Percentiles rank a stretch among this genome's conserved stretches.
These are phyloP conservation scores for Drosophila sp. DNA, from an alignment of 1,140 invertebrate genomes.

Conservation along the genomic window DNA sequence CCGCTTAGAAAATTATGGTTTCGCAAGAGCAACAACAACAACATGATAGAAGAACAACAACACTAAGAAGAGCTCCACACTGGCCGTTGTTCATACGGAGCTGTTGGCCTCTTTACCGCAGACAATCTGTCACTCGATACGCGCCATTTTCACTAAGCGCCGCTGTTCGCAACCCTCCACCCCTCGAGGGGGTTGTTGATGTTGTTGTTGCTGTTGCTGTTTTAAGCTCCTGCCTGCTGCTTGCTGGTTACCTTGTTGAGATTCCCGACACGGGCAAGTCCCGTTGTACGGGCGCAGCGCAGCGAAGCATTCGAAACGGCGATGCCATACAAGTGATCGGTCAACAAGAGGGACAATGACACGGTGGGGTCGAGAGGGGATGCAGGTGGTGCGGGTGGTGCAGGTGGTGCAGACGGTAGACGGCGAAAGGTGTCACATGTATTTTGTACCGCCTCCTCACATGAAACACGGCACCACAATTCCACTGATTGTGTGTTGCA, in stretches of 20 bases:
- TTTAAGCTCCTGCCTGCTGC: slow-evolving; percentile 55
- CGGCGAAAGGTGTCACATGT: slow-evolving; percentile 40
- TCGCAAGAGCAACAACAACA: slow-evolving; percentile 50
- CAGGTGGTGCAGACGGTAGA: slow-evolving; percentile 1
- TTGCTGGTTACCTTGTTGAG: slow-evolving; percentile 66
- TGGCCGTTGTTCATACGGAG: slow-evolving; percentile 2
- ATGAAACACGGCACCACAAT: slow-evolving; percentile 7
- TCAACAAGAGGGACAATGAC: neutral
- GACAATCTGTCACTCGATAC: slow-evolving; percentile 82
- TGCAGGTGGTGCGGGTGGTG: neutral
- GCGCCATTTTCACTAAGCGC: slow-evolving; percentile 54
- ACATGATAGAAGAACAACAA: neutral
- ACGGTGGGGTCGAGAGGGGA: neutral
- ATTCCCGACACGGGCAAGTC: slow-evolving; percentile 57
- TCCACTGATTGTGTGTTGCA: slow-evolving; percentile 32
- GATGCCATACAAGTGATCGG: slow-evolving; percentile 71
- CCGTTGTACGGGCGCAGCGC: slow-evolving; percentile 76
- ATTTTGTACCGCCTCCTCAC: slow-evolving; percentile 21
- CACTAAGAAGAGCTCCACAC: slow-evolving; percentile 14
- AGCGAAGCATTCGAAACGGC: slow-evolving; percentile 74
- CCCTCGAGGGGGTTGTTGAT: too few species aligned
- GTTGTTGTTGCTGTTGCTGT: neutral
- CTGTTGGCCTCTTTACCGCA: slow-evolving; percentile 74
- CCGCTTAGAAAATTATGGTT: slow-evolving; percentile 75
- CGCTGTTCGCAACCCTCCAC: slow-evolving; percentile 21